Evolutionary conservation across 2,797 vertebrate genomes (phyloP).

Genomic region (Premnoplex brunnescens): DNA sequence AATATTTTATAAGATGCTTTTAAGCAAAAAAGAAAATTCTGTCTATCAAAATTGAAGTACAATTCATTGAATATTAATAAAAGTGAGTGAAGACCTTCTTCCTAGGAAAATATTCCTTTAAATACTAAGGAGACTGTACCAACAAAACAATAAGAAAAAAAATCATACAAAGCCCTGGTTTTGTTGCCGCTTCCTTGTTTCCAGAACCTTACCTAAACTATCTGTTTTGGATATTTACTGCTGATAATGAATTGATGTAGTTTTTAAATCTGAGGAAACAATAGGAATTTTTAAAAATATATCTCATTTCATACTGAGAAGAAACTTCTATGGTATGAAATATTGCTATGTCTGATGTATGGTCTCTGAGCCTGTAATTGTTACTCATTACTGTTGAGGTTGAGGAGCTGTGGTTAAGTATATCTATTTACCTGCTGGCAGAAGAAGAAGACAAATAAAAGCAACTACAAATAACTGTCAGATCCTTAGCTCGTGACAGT

Average conservation of each 20-base stretch:
- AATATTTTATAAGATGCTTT: neutral
- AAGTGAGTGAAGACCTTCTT: slow-evolving; percentile 29
- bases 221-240: neutral
- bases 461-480: neutral
- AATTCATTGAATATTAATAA: slow-evolving; percentile 45
- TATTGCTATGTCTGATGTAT: neutral
- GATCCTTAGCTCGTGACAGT: neutral
- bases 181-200: neutral
- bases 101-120: neutral
- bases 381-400: neutral
- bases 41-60: slow-evolving; percentile 30
- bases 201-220: neutral
- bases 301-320: neutral
- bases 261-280: neutral
- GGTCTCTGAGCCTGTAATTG: neutral
- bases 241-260: neutral
- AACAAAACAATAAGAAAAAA: neutral
- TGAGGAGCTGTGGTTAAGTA: neutral
- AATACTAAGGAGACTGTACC: neutral
- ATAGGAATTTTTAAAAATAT: neutral
- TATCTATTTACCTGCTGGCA: neutral
- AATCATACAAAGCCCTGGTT: fast-evolving
- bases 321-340: neutral
- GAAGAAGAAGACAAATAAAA: neutral
- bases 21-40: slow-evolving; percentile 10